Conservation (phyloP, 2,113 vertebrate species). For the Heterochromis multidens region DNA sequence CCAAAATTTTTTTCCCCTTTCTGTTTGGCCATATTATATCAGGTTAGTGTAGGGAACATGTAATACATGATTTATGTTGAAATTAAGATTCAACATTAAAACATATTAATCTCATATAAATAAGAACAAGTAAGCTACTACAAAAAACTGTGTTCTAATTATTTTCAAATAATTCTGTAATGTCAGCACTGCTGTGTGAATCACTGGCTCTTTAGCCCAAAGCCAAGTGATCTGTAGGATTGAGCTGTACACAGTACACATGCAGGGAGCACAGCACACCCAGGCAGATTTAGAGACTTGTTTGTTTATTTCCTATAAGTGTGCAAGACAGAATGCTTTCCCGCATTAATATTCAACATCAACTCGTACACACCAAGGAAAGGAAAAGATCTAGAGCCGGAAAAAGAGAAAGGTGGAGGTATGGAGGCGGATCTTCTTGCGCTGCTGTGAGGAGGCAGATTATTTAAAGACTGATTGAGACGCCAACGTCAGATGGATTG, state of each 20-base stretch:
- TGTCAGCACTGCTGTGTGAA: conserved; percentile 38
- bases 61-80: not conserved
- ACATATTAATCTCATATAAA: not conserved
- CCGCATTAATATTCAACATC: conserved; percentile 68
- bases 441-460: conserved; percentile 71
- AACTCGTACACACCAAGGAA: conserved; percentile 47
- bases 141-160: conserved; percentile 12
- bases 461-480: conserved; percentile 85
- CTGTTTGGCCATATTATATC: not conserved
- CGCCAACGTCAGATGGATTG: conserved; percentile 78
- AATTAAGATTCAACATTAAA: not conserved
- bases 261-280: conserved; percentile 38
- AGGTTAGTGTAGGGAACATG: not conserved
- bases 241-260: conserved; percentile 28
- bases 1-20: not conserved
- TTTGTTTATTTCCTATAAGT: conserved; percentile 68
- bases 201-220: conserved; percentile 36
- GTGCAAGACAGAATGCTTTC: conserved; percentile 54
- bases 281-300: conserved; percentile 52
- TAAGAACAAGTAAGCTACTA: not conserved
- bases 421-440: conserved; percentile 59
- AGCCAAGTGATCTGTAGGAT: conserved; percentile 38
- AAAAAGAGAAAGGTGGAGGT: conserved; percentile 43
- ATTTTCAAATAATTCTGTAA: conserved; percentile 27
- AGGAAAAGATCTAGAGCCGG: conserved; percentile 22